Base-by-base conservation (phyloP, 2,888 invertebrate genomes). In the Diarsia dahlii region DNA sequence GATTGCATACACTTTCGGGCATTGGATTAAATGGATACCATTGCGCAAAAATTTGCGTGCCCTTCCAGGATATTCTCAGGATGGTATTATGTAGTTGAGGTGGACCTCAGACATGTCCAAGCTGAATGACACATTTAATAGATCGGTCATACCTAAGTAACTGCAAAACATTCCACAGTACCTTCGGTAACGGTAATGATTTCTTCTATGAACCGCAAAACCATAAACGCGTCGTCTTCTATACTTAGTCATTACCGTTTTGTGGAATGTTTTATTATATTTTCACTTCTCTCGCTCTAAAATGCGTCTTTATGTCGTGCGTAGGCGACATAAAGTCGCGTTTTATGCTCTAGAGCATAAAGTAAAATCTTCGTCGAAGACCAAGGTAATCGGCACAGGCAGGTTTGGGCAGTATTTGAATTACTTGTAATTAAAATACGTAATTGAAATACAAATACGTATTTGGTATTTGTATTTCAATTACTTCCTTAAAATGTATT, bases 361-460 rank as follows among this genome's bases (percentile, higher is more conserved):
- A n/a, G n/a, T n/a, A n/a, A n/a, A n/a, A n/a, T n/a, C n/a, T n/a
- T n/a, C n/a, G n/a, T n/a, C n/a, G n/a, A n/a, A n/a, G n/a, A n/a
- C n/a, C n/a, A n/a, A n/a, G n/a, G n/a, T n/a, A n/a, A n/a, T n/a
- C n/a, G n/a, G n/a, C n/a, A n/a, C n/a, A n/a, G n/a, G n/a, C 13
- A 70, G 56, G 68, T 69, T 54, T 71, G 15, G 71, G 71, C 52
- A 69, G 70, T 56, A 69, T 69, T 87, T 86, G 75, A 84, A 86
- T 81, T 78, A 82, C 82, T 84, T 84, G 82, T 86, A 86, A 88
- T 89, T 87, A 89, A 89, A 88, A 89, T 90, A 90, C 86, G 88
- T 89, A 88, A 88, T 89, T 89, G 88, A 90, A 89, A 89, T 87
- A 87, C 87, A 86, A 87, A 85, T 48, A 71, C 10, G 23, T 58